phyloP scores from a whole-genome alignment of 2,113 vertebrate species.

The Brachyhypopomus gauderio region DNA sequence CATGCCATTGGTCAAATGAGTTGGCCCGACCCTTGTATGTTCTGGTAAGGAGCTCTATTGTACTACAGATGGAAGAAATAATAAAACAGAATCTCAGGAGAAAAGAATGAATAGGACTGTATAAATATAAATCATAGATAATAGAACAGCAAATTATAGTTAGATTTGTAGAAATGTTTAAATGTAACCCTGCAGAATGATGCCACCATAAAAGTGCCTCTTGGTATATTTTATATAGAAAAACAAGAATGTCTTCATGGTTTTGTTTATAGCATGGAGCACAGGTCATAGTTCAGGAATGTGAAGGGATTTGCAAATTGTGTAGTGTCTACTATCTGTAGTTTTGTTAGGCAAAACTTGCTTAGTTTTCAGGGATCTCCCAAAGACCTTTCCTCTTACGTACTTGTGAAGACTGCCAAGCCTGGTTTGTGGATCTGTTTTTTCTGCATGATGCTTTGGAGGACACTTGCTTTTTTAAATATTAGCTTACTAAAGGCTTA shows the following conservation, averaged over 20 bases:
- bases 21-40: neutral
- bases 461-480: constrained; percentile 75
- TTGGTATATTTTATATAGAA: neutral
- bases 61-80: neutral
- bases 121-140: no score
- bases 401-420: constrained; percentile 87
- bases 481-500: constrained; percentile 72
- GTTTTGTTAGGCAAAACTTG: constrained; percentile 55
- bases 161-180: neutral
- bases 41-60: neutral
- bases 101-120: no score
- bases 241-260: neutral
- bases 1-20: neutral
- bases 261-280: neutral
- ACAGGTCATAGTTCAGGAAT: neutral
- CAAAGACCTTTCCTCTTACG: constrained; percentile 62
- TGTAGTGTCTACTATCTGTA: constrained; percentile 16
- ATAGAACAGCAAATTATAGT: no score
- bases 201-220: neutral
- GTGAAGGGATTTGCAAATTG: neutral
- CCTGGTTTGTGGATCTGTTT: constrained; percentile 80
- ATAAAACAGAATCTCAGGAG: neutral
- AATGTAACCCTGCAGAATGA: neutral
- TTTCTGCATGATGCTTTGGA: constrained; percentile 83
- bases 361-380: constrained; percentile 63